Percentiles rank a stretch among this genome's conserved stretches.
Conservation (phyloP, 2,888 invertebrate species). For the Melitaea athalia region DNA sequence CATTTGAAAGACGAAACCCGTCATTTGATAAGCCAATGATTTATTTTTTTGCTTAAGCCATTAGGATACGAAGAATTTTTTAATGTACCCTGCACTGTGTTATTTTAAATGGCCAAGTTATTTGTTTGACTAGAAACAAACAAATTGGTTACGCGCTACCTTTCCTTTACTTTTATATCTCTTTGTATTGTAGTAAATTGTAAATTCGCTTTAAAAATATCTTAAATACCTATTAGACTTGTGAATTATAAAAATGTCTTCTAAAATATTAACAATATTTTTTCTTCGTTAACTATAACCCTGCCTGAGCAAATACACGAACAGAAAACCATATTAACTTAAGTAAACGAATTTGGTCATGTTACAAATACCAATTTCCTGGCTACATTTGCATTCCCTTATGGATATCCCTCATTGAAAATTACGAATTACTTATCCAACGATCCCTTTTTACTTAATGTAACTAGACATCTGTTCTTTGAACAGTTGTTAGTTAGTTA, state of each 20-base stretch:
- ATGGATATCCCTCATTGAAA: conserved; percentile 2
- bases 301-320: neutral
- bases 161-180: neutral
- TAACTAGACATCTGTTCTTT: conserved; percentile 27
- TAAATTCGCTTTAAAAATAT: too few relatives aligned
- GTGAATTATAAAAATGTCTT: too few relatives aligned
- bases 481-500: conserved; percentile 18
- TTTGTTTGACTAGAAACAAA: neutral
- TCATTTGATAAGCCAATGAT: conserved; percentile 78
- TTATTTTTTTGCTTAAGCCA: conserved; percentile 74
- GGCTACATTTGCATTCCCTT: conserved; percentile 1
- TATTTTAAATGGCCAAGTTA: conserved; percentile 2
- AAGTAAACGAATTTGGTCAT: neutral
- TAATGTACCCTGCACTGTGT: conserved; percentile 38
- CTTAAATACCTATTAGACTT: too few relatives aligned
- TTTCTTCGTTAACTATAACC: neutral
- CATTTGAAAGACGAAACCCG: conserved; percentile 73
- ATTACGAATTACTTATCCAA: conserved; percentile 5
- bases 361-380: conserved; percentile 1
- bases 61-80: conserved; percentile 64
- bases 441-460: conserved; percentile 44
- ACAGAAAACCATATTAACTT: neutral
- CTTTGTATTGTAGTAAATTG: too few relatives aligned
- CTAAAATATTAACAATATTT: too few relatives aligned
- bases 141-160: neutral